Base-by-base conservation (phyloP, 2,888 invertebrate genomes). In the Coecobrya sp. region DNA sequence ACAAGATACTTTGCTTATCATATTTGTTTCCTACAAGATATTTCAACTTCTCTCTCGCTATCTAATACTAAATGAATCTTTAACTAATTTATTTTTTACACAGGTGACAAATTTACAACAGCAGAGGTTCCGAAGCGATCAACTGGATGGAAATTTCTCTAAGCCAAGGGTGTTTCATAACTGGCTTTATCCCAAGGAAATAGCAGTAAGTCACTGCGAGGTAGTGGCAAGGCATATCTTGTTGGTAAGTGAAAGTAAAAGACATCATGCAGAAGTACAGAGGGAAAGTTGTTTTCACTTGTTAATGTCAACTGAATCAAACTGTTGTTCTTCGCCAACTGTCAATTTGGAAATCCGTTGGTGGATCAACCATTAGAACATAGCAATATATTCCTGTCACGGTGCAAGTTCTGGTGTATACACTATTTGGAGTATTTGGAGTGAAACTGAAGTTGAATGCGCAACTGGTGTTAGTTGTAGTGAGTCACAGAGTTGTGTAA, bases 381-480 rank as follows among this genome's bases (percentile, higher is more conserved):
- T 1, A 36, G 70, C 5, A 30, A 30, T 36, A 25, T 36, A n/a
- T 36, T 36, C 36, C 36, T 36, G 0, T 4, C n/a, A 70, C 25
- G 13, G 10, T 70, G 2, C 19, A 70, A 36, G 19, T 36, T 36
- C 16, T 55, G 1, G 55, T 70, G 19, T 68, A 70, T 36, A 70
- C 36, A 30, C 19, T n/a, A n/a, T n/a, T n/a, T n/a, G n/a, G n/a
- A n/a, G n/a, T n/a, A n/a, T n/a, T n/a, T 36, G 36, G 16, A 70
- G 45, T 68, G 10, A 73, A 42, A n/a, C 52, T 27, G 49, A 2
- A 13, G 13, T n/a, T 52, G 30, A 25, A 52, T 52, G 79, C 55
- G 79, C 79, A 79, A 79, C 79, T 79, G 79, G 79, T 79, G 79
- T 79, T 49, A n/a, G 52, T 22, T 45, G 16, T 2, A 73, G 73